phyloP scores from a whole-genome alignment of 2,888 invertebrate genomes.

The Acrocera orbiculus region DNA sequence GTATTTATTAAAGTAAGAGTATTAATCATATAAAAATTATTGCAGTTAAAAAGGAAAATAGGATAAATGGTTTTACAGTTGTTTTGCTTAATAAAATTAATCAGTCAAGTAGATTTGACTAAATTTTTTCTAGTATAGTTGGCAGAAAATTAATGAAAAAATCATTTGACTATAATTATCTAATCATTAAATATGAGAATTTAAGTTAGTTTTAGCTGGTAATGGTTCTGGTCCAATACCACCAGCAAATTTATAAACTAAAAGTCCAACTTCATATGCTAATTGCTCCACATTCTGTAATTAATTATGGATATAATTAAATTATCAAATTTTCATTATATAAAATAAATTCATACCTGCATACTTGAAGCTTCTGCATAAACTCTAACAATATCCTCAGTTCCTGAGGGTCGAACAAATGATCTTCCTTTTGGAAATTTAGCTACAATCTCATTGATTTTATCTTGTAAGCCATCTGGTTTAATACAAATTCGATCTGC shows the following conservation, averaged over 20 bases:
- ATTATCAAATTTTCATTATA: slow-evolving; percentile 1
- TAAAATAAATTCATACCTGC: slow-evolving; percentile 1
- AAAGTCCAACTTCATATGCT: slow-evolving; percentile 54
- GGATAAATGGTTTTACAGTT: no score
- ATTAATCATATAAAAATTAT: no score
- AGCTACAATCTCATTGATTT: slow-evolving; percentile 53
- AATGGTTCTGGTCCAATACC: slow-evolving; percentile 52
- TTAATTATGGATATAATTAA: background rate
- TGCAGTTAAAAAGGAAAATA: no score
- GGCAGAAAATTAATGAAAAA: no score
- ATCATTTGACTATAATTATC: no score
- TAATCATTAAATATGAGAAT: slow-evolving; percentile 27
- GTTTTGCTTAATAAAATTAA: no score
- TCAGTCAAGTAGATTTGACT: no score
- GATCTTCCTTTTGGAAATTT: slow-evolving; percentile 57
- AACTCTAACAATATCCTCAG: slow-evolving; percentile 89
- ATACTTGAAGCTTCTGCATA: slow-evolving; percentile 91
- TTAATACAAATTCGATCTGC: slow-evolving; percentile 68
- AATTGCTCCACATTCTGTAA: slow-evolving; percentile 45
- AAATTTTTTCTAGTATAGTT: no score
- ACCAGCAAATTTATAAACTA: slow-evolving; percentile 61
- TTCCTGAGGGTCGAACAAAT: slow-evolving; percentile 92
- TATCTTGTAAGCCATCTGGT: slow-evolving; percentile 68
- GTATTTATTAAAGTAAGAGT: no score
- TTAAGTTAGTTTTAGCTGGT: slow-evolving; percentile 19